These are phyloP conservation scores for Rhyacophila evoluta DNA, from an alignment of 2,888 invertebrate species.

Conservation along the genomic window DNA sequence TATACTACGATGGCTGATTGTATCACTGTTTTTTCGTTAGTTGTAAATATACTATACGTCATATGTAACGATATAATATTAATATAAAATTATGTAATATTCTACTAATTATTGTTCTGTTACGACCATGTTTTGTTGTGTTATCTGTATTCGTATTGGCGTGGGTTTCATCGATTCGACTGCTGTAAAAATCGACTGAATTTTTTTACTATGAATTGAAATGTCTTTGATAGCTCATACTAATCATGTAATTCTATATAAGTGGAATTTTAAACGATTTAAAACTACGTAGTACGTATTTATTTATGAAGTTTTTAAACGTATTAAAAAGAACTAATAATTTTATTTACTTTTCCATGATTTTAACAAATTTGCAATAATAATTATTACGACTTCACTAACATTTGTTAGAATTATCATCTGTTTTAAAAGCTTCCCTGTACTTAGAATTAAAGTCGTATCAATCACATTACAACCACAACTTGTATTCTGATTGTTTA, in stretches of 20 bases:
- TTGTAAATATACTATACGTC: neutral
- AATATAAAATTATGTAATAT: neutral
- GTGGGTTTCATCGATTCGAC: slow-evolving; percentile 37
- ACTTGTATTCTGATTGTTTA: too few relatives aligned
- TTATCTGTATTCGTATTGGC: neutral
- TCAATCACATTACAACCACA: too few relatives aligned
- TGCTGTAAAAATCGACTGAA: slow-evolving; percentile 49
- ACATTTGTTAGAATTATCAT: too few relatives aligned
- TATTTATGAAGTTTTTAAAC: too few relatives aligned
- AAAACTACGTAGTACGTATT: neutral
- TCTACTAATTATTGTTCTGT: slow-evolving; percentile 15
- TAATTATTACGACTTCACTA: too few relatives aligned
- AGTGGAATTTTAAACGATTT: slow-evolving; percentile 2
- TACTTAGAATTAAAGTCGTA: too few relatives aligned
- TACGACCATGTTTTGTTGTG: neutral
- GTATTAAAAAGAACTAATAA: too few relatives aligned
- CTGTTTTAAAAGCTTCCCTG: too few relatives aligned
- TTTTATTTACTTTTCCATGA: too few relatives aligned
- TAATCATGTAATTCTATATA: neutral
- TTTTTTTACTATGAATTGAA: slow-evolving; percentile 40
- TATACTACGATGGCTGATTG: too few relatives aligned
- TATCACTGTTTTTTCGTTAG: neutral
- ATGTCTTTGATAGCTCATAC: slow-evolving; percentile 12
- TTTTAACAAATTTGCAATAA: too few relatives aligned
- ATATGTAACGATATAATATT: neutral